Evolutionary conservation across 2,797 vertebrate genomes (phyloP), one percentile per base, ranked within the genome.

Genomic region (Sebastes vulpes): DNA sequence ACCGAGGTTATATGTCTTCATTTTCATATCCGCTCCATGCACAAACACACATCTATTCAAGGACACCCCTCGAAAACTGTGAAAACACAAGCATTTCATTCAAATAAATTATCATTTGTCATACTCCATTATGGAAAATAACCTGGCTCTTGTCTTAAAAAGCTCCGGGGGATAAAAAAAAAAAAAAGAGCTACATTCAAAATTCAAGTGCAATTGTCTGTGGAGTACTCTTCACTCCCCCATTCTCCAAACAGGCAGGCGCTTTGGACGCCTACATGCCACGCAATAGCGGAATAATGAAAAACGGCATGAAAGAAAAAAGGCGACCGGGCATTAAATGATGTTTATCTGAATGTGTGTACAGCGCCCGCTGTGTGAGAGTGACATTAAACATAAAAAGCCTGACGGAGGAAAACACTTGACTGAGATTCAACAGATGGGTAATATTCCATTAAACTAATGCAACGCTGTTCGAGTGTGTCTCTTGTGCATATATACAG

Each of bases 181-280:
- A 28, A 38, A 84, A 77, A 70, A 57, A 61, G 29, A 26, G 32
- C 66, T 81, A 84, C 85, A 94, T 94, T 92, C 78, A 90, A 84
- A 88, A 90, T 90, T 91, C 82, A 88, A 95, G 93, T 88, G 91
- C 88, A 86, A 88, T 94, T 93, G 89, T 93, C 72, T 82, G 82
- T 87, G 72, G 87, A 95, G 92, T 78, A 86, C 92, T 79, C 92
- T 93, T 92, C 91, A 91, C 90, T 93, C 90, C 86, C 82, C 87
- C 92, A 85, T 90, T 84, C 90, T 88, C 87, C 82, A 75, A 90
- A 89, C 90, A 90, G 81, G 78, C 89, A 75, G 81, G 77, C 89
- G 20, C 81, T 93, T 91, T 65, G 87, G 76, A 89, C 93, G 90
- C 94, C 94, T 82, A 93, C 94, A 81, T 86, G 78, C 80, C 81